A percentile compares a stretch with the other conserved stretches of the same genome.
Evolutionary conservation across 2,113 vertebrate species (phyloP).

Genomic region (Myocastor coypus): DNA sequence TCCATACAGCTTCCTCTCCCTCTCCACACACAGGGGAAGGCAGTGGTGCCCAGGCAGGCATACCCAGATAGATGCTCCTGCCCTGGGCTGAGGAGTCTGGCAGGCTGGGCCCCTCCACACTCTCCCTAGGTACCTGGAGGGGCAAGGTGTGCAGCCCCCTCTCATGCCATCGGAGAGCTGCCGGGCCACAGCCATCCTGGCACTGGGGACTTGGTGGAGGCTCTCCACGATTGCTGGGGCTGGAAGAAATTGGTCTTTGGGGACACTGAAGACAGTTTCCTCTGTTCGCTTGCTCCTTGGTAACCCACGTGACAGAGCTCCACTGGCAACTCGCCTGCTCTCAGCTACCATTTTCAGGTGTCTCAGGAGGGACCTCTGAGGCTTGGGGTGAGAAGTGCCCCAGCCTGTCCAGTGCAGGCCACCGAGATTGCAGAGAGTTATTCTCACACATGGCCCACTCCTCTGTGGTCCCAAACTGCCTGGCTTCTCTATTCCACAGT

Average conservation of each 20-base stretch:
- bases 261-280: constrained; percentile 76
- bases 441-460: neutral
- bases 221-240: constrained; percentile 71
- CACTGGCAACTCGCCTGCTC: neutral
- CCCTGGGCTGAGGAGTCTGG: neutral
- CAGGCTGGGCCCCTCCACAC: neutral
- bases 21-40: neutral
- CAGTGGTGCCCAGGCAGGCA: neutral
- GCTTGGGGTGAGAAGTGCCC: constrained; percentile 62
- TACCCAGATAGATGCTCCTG: neutral
- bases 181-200: constrained; percentile 65
- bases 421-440: neutral
- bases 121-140: neutral
- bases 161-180: neutral
- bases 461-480: constrained; percentile 64
- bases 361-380: neutral
- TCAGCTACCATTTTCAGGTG: constrained; percentile 20
- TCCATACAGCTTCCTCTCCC: neutral
- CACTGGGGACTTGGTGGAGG: constrained; percentile 69
- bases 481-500: constrained; percentile 50
- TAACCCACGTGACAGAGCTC: constrained; percentile 76
- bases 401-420: neutral
- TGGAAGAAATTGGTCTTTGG: constrained; percentile 85
- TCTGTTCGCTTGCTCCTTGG: constrained; percentile 75
- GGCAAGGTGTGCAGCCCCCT: neutral